Evolutionary conservation across 2,113 vertebrate genomes (phyloP).

Genomic region (Prunella fulvescens): DNA sequence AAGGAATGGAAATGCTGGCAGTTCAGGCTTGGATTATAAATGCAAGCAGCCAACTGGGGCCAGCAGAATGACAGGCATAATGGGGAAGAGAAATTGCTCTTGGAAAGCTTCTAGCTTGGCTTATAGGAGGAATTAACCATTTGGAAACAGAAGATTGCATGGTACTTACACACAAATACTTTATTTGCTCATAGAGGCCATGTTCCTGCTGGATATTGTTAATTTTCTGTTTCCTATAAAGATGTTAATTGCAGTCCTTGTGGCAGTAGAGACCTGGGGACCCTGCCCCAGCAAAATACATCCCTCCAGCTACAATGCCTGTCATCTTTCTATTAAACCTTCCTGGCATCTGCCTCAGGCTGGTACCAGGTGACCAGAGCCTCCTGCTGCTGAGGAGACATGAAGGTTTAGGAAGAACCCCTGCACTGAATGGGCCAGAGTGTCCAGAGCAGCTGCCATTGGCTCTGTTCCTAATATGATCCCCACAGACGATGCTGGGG

Average conservation of each 20-base stretch:
- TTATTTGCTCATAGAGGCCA: not conserved
- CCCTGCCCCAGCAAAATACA: not conserved
- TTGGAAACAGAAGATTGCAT: not conserved
- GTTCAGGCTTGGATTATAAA: not conserved
- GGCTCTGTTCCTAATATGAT: not conserved
- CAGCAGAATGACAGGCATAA: not conserved
- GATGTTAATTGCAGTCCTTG: not conserved
- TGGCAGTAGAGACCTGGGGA: not conserved
- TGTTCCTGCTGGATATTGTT: not conserved
- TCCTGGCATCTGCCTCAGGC: not conserved
- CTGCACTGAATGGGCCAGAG: not conserved
- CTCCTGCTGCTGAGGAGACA: not conserved
- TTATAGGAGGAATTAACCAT: slow-evolving; percentile 1
- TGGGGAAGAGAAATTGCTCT: slow-evolving; percentile 32
- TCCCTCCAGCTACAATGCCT: not conserved
- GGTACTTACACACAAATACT: not conserved
- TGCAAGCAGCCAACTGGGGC: not conserved
- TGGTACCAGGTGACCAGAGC: not conserved
- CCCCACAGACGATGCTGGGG: not conserved
- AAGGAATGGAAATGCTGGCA: slow-evolving; percentile 26
- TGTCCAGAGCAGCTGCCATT: not conserved
- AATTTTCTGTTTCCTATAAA: not conserved
- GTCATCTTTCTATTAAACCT: not conserved
- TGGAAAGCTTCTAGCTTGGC: slow-evolving; percentile 12
- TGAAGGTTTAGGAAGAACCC: not conserved